Evolutionary conservation across 92 coral and sea anemone genomes (phyloP), one percentile per base, ranked within the genome.

Genomic region (Porites divaricata): DNA sequence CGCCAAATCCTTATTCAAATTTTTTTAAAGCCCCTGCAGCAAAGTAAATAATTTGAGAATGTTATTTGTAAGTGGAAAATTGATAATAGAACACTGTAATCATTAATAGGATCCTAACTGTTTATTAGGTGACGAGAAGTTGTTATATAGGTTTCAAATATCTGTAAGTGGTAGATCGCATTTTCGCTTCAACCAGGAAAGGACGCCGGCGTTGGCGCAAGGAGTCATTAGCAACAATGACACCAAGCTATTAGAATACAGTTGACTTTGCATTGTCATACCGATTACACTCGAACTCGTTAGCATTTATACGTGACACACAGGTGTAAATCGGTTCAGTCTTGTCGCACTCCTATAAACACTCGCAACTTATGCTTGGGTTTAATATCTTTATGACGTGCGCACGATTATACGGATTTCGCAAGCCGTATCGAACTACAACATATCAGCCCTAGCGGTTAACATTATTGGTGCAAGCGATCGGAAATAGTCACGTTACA

Each of bases 181-280:
- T 45, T 7, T 22, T n/a, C n/a, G 4, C 14, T n/a, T 71, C 58
- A 35, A 50, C 48, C 28, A 45, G 61, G 20, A 13, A 9, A 4
- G 25, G 9, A 7, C 45, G n/a, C n/a, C n/a, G 64, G 4, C 2
- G 45, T 49, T 22, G 77, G 15, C 9, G 23, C 16, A 48, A 64
- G 50, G 24, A 58, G 21, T 2, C 20, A 48, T 17, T 49, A 59
- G 15, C 64, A 20, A 77, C 23, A 1, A 15, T 49, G 10, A 66
- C 61, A 53, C 16, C 6, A 15, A 48, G 22, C 22, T 35, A 35
- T 35, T 35, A 59, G 19, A 66, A 13, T 51, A 63, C 26, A 21
- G 52, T 4, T 28, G 83, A 66, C 74, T 50, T 64, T 6, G 15
- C 49, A 64, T 78, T 78, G 83, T 78, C 24, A 66, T 65, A 73